phyloP scores from a whole-genome alignment of 2,113 vertebrate genomes.

The Zosterops japonicus region DNA sequence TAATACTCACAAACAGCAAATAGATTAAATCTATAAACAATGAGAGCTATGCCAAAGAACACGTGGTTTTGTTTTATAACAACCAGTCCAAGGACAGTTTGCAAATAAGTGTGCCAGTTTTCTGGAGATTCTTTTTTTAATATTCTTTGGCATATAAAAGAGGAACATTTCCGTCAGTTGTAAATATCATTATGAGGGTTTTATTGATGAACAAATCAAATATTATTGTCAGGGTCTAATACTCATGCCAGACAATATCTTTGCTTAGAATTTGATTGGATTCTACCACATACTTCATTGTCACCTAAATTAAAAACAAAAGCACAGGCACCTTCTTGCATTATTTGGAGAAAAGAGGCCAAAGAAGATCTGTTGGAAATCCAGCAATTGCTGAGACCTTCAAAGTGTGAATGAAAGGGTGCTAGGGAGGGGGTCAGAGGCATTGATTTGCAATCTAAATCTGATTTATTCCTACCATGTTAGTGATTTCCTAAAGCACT shows the following conservation, averaged over 20 bases:
- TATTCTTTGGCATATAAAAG: background rate
- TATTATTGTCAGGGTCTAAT: background rate
- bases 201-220: background rate
- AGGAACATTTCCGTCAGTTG: background rate
- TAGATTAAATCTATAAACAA: background rate
- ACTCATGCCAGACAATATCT: background rate
- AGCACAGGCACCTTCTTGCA: background rate
- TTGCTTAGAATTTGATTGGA: background rate
- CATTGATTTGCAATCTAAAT: background rate
- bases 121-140: background rate
- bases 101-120: background rate
- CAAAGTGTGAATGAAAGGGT: background rate
- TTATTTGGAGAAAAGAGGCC: background rate
- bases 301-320: background rate
- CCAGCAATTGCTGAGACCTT: background rate
- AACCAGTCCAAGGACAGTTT: background rate
- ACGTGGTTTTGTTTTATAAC: background rate
- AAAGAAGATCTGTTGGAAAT: background rate
- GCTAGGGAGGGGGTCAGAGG: background rate
- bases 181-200: background rate
- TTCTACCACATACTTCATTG: background rate
- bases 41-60: background rate
- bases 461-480: background rate
- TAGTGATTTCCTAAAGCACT: background rate
- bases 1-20: background rate